Conservation (phyloP, 2,113 vertebrate genomes). For the Mustela nigripes region DNA sequence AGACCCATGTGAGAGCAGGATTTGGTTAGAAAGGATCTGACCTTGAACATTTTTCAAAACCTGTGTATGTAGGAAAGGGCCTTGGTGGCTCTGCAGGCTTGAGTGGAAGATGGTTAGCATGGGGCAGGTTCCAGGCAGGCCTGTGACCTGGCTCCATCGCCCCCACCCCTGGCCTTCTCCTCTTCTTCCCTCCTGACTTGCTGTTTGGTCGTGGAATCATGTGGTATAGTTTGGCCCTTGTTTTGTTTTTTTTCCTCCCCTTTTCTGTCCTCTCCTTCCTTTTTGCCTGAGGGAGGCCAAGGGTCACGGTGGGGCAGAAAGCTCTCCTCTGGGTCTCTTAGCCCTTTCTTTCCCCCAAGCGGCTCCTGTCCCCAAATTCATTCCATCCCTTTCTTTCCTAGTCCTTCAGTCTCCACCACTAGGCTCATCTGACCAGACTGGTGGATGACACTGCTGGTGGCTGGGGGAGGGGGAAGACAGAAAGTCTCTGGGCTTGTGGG, state of each 20-base stretch:
- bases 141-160: not conserved
- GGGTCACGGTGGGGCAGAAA: not conserved
- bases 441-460: not conserved
- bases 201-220: slow-evolving; percentile 74
- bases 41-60: slow-evolving; percentile 55
- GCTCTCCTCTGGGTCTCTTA: not conserved
- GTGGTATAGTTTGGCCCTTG: slow-evolving; percentile 64
- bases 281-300: slow-evolving; percentile 7
- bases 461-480: not conserved
- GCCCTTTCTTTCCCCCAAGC: not conserved
- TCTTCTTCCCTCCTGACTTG: slow-evolving; percentile 67
- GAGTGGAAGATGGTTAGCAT: not conserved
- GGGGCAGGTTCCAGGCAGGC: not conserved
- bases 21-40: slow-evolving; percentile 51
- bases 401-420: not conserved
- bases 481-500: not conserved
- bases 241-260: slow-evolving; percentile 53
- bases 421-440: not conserved
- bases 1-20: not conserved
- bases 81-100: too few relatives aligned
- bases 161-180: slow-evolving; percentile 19
- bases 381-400: not conserved
- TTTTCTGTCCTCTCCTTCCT: slow-evolving; percentile 38
- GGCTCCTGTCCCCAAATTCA: not conserved
- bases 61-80: not conserved